Evolutionary conservation across 2,113 vertebrate genomes (phyloP), one percentile per base, ranked within the genome.

Genomic region (Meriones unguiculatus): DNA sequence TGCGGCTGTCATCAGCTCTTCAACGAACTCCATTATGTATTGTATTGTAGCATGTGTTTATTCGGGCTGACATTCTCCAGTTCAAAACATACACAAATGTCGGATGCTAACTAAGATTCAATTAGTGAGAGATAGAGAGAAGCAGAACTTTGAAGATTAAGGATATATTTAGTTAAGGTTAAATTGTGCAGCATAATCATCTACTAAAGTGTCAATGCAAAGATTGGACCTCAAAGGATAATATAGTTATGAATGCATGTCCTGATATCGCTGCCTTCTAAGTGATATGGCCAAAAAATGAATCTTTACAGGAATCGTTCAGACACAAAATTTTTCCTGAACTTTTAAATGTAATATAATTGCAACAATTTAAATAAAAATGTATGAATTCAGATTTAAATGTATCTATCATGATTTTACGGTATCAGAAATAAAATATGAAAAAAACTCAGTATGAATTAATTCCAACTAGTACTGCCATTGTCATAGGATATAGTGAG

Each of bases 131-230:
- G 97, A 62, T 87, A 93, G 73, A 97, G 91, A 96, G 52, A 75
- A 50, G 12, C 78, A 87, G 57, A 91, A 7, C 46, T 95, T 80
- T 94, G 73, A 82, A 81, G 15, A 93, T 13, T 95, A 64, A 95
- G 94, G 54, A 96, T 94, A 91, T 96, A 96, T 91, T 96, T 92
- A 95, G 72, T 89, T 91, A 72, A 88, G 70, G 90, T 92, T 92
- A 96, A 95, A 94, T 95, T 91, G 92, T 92, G 24, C 35, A 90
- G 17, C 67, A 92, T 81, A 96, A 72, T 95, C 80, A 97, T 50
- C 91, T 59, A 72, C 25, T 89, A 50, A 95, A 96, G 85, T 54
- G 28, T 87, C 86, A 78, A 76, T 84, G 20, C 12, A 67, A 86
- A 94, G 46, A 84, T n/a, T 18, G 4, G 4, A 13, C 10, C 28